Evolutionary conservation across 2,888 invertebrate species (phyloP), one percentile per base, ranked within the genome.

Genomic region (Erannis defoliaria): DNA sequence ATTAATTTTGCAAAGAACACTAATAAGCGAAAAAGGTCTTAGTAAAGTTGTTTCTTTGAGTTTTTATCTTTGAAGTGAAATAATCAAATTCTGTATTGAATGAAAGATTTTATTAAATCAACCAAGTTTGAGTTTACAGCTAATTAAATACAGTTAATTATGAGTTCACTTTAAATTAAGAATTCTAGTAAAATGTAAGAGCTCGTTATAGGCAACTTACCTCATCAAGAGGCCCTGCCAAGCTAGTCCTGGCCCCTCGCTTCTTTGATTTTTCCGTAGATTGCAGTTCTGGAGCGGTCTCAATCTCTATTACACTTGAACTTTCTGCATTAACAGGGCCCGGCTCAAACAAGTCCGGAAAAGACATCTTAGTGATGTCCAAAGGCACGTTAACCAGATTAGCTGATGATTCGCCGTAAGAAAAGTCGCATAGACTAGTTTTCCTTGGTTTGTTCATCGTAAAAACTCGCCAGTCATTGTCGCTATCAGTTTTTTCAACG

Each of bases 341-440:
- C 0, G 77, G 65, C 1, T 79, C 69, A 63, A 87, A 87, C 31
- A 86, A 68, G 29, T 88, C 84, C 59, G 82, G 84, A 62, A 85
- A 88, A 51, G 85, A 86, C 21, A 78, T 62, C 18, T 60, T 67
- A 12, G 46, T 74, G 1, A 82, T 71, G 54, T 89, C 87, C 19
- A 87, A 55, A 0, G 63, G 59, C 12, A 38, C 31, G 10, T 48
- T 62, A 0, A 81, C 72, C 29, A 86, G 63, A 55, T 84, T 84
- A 53, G 76, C 80, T 0, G 85, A 67, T 21, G 80, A 84, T 57
- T 90, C 90, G 0, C 86, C 86, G 53, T 85, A 90, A 0, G 86
- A 85, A 63, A 89, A 90, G 63, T 90, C 89, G 49, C 82, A 84
- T 2, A 88, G 62, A 53, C 88, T 87, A 0, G 81, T 81, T 55